phyloP scores from a whole-genome alignment of 2,113 vertebrate species.

The Henicopernis longicauda region DNA sequence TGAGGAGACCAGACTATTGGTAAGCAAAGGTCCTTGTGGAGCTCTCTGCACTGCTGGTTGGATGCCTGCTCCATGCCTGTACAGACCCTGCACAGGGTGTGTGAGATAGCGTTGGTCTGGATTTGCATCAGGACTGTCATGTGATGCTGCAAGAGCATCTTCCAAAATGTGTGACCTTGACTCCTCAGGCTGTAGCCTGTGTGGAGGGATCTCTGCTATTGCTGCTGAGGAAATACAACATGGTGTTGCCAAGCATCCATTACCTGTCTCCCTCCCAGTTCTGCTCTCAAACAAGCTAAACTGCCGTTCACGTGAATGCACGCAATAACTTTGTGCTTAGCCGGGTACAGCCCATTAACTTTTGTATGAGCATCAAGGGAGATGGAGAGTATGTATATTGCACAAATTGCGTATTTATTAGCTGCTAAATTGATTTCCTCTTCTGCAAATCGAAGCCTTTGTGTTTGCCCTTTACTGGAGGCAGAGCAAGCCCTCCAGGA shows the following conservation, averaged over 20 bases:
- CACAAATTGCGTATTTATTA: slow-evolving; percentile 41
- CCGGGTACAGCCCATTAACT: not conserved
- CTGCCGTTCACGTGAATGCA: accelerated
- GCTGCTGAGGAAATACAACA: not conserved
- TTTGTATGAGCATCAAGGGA: not conserved
- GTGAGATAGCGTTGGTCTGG: not conserved
- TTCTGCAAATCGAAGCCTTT: slow-evolving; percentile 4
- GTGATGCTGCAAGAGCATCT: slow-evolving; percentile 1
- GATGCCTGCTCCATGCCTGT: not conserved
- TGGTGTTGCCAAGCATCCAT: accelerated
- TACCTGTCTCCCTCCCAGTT: not conserved
- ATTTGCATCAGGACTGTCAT: not conserved
- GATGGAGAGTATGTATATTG: not conserved
- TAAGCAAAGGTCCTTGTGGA: not conserved
- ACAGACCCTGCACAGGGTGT: accelerated
- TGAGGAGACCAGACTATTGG: not conserved
- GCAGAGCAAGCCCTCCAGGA: not conserved
- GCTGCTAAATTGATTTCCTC: slow-evolving; percentile 41
- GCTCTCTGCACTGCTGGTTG: not conserved
- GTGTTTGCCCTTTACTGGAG: slow-evolving; percentile 11
- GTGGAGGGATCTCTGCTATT: not conserved
- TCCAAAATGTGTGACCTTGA: not conserved
- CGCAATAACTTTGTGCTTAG: not conserved
- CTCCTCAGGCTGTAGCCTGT: not conserved
- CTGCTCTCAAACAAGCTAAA: not conserved